Base-by-base conservation (phyloP, 2,113 vertebrate species). In the Calyptomena viridis region DNA sequence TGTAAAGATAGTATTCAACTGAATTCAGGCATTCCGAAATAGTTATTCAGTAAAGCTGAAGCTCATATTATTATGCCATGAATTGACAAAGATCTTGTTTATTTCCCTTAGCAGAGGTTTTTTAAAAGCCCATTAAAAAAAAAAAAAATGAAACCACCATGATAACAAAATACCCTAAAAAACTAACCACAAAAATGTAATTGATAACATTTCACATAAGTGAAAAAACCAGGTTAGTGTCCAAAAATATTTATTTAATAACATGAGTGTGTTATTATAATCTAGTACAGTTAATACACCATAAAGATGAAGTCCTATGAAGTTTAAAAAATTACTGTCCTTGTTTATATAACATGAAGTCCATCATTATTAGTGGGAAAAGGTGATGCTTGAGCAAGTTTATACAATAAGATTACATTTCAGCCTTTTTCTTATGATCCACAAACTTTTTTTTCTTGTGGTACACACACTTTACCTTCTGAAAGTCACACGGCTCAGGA, bases 11-110 rank as follows among this genome's bases (percentile, higher is more conserved):
- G 71, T 71, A 93, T 95, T 96, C 95, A 90, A 27, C 40, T 79
- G 73, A 96, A 96, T 94, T 95, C 81, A 95, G 79, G 95, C 92
- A 96, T 86, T 97, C 74, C 71, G 64, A 97, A 97, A 94, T 16
- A 95, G 50, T 95, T 87, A 85, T 96, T 97, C 84, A 90, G 60
- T 91, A 96, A 96, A 96, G 85, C 73, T 79, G 83, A 92, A 95
- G 67, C 59, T 95, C 49, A 77, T 79, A 90, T 94, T 91, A 91
- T 92, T 96, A 84, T 75, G 23, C 44, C 47, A 35, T 93, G 58
- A 95, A 95, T 76, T 92, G 66, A 95, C 85, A 95, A 97, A 94
- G 69, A 91, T 85, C 47, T 88, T 93, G 37, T 84, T 95, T 95
- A 96, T 88, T 96, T 92, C 82, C 53, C 35, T 92, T 95, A 88